These are phyloP conservation scores for Harmothoe impar DNA, from an alignment of 2,888 invertebrate species.

Conservation along the genomic window DNA sequence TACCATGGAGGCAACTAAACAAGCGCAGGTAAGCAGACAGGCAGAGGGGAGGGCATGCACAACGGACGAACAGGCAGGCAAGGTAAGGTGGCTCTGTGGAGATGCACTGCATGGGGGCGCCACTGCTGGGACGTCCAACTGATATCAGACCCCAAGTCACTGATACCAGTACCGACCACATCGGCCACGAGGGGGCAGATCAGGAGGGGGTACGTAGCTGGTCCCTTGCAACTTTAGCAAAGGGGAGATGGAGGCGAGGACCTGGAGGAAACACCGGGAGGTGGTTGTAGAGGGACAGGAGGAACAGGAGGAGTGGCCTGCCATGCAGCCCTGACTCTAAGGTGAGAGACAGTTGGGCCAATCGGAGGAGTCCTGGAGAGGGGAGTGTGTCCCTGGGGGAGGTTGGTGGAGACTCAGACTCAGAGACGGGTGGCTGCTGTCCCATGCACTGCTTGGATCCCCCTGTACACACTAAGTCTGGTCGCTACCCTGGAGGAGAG, in stretches of 20 bases:
- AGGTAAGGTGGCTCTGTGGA: too few species aligned
- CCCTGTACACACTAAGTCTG: too few species aligned
- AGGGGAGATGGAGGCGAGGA: not conserved
- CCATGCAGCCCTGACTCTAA: not conserved
- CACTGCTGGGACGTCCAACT: too few species aligned
- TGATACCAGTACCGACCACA: too few species aligned
- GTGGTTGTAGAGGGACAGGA: not conserved
- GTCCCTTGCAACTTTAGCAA: not conserved
- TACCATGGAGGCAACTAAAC: too few species aligned
- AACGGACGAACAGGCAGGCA: too few species aligned
- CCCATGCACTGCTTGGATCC: not conserved
- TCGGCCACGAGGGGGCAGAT: not conserved
- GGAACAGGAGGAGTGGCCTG: not conserved
- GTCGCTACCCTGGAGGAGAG: conserved; percentile 37
- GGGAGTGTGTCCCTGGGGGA: not conserved
- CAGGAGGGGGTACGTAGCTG: not conserved
- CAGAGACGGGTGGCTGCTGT: not conserved
- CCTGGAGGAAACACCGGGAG: not conserved
- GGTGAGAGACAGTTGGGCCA: not conserved
- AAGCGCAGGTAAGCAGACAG: too few species aligned
- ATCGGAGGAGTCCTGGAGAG: not conserved
- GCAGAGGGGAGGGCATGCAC: too few species aligned
- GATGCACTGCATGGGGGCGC: too few species aligned
- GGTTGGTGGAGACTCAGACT: not conserved
- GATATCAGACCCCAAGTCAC: too few species aligned